Evolutionary conservation across 2,113 vertebrate genomes (phyloP).

Genomic region (Nestor notabilis): DNA sequence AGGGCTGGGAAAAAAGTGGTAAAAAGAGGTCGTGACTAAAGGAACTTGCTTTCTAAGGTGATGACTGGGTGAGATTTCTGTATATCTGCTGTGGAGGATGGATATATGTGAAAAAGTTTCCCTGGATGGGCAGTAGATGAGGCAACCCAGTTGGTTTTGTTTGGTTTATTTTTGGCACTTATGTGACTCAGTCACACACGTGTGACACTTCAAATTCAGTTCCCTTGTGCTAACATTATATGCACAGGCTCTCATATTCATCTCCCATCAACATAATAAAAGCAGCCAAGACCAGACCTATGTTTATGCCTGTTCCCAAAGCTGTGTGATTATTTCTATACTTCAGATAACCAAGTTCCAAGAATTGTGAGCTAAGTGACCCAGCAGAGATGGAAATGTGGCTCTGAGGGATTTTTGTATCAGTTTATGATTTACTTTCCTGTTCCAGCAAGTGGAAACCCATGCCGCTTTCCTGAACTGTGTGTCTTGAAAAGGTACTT

Average conservation of each 20-base stretch:
- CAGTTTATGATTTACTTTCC: not conserved
- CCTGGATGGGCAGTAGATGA: not conserved
- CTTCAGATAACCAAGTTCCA: not conserved
- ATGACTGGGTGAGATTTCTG: not conserved
- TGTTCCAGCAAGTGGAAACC: not conserved
- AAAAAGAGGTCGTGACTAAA: not conserved
- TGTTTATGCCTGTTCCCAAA: not conserved
- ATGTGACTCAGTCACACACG: not conserved
- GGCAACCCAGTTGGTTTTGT: not conserved
- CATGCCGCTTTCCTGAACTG: not conserved
- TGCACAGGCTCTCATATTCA: fast-evolving
- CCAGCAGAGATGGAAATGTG: not conserved
- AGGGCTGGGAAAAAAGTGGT: not conserved
- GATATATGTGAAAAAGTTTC: not conserved
- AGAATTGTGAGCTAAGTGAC: not conserved
- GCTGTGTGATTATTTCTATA: not conserved
- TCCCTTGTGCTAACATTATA: not conserved
- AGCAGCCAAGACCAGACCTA: not conserved
- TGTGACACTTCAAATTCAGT: not conserved
- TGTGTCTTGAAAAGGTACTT: not conserved
- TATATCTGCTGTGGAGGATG: not conserved
- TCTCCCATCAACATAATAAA: not conserved
- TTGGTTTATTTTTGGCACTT: not conserved
- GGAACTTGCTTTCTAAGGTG: not conserved
- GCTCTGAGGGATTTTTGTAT: not conserved